phyloP scores from a whole-genome alignment of 1,140 invertebrate species.

The Choristoneura fumiferana region DNA sequence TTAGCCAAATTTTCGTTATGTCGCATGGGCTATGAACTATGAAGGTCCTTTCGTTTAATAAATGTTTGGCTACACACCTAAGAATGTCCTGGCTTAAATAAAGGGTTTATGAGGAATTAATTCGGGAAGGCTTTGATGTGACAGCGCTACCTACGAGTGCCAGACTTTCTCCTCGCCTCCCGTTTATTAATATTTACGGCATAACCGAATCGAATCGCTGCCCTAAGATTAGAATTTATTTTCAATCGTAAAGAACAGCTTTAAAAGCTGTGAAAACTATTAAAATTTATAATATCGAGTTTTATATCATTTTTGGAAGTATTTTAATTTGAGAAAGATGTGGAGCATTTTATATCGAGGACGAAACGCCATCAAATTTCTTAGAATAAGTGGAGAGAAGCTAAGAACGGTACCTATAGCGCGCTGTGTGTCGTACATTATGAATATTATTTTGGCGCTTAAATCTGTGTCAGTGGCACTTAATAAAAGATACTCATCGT shows the following conservation, averaged over 20 bases:
- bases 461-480: constrained; percentile 58
- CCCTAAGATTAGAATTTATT: not conserved
- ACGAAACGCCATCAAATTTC: constrained; percentile 60
- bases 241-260: not conserved
- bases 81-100: constrained; percentile 7
- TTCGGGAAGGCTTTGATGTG: constrained; percentile 1
- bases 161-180: not conserved
- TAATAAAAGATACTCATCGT: constrained; percentile 52
- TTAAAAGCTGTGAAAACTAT: no score
- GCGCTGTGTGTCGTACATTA: constrained; percentile 54
- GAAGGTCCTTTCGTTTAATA: no score
- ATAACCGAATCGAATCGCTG: not conserved
- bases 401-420: constrained; percentile 58
- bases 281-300: no score
- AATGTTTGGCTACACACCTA: constrained; percentile 6
- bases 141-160: not conserved
- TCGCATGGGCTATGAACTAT: no score
- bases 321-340: constrained; percentile 51
- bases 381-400: constrained; percentile 49
- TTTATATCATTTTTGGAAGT: no score
- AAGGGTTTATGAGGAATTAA: constrained; percentile 14
- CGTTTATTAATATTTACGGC: not conserved
- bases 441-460: constrained; percentile 56
- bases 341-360: constrained; percentile 56
- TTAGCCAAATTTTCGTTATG: no score